A percentile compares a stretch with the other conserved stretches of the same genome.
Conservation (phyloP, 2,888 invertebrate genomes). For the Omphaloscelis lunosa region DNA sequence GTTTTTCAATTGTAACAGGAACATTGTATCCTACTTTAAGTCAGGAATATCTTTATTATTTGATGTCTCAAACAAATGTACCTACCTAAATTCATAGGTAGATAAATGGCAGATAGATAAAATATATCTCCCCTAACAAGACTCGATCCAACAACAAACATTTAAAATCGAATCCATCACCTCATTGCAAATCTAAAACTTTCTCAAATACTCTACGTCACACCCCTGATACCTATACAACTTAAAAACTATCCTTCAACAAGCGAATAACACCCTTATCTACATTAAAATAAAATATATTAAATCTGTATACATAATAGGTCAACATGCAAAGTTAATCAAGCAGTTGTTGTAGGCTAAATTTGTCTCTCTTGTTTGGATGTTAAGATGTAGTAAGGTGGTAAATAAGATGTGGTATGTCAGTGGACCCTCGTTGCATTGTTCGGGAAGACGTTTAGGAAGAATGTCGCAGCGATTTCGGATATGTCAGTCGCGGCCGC, state of each 20-base stretch:
- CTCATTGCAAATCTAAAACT: constrained; percentile 79
- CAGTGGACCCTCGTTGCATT: constrained; percentile 80
- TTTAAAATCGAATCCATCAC: constrained; percentile 85
- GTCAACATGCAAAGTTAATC: constrained; percentile 41
- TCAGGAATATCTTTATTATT: not conserved
- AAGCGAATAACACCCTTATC: constrained; percentile 68
- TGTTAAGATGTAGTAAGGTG: not conserved
- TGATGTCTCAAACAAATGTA: not conserved
- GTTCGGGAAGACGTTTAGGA: constrained; percentile 84
- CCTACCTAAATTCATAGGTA: not conserved
- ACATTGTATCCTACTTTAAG: not conserved
- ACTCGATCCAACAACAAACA: constrained; percentile 77
- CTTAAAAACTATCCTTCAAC: constrained; percentile 38
- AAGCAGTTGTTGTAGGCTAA: constrained; percentile 13
- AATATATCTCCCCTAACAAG: constrained; percentile 67
- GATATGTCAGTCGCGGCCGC: constrained; percentile 86
- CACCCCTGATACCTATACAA: constrained; percentile 58
- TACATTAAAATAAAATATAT: constrained; percentile 50
- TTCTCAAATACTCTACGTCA: constrained; percentile 71
- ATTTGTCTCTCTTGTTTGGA: not conserved
- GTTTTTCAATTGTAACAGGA: not conserved
- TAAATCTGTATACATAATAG: constrained; percentile 42
- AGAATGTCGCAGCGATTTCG: constrained; percentile 89
- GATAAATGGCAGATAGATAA: constrained; percentile 31
- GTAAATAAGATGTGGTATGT: constrained; percentile 51